phyloP scores from a whole-genome alignment of 2,113 vertebrate genomes.

The Azemiops feae region DNA sequence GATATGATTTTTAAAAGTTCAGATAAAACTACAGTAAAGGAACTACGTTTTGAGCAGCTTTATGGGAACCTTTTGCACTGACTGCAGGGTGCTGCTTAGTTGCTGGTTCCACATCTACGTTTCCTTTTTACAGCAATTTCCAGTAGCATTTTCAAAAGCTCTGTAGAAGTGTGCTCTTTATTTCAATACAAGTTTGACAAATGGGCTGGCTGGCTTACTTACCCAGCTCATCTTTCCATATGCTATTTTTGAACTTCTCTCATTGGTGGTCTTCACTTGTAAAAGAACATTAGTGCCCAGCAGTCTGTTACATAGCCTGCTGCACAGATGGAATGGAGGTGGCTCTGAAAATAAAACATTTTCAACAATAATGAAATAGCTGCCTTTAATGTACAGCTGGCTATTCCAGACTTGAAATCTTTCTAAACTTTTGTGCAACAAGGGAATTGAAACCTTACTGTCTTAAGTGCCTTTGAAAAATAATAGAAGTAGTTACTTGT shows the following conservation, averaged over 20 bases:
- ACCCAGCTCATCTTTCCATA: conserved; percentile 16
- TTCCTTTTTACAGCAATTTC: neutral
- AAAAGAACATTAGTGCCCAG: neutral
- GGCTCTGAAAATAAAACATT: neutral
- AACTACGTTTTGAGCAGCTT: neutral
- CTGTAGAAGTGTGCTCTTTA: neutral
- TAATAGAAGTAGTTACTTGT: neutral
- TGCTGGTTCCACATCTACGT: neutral
- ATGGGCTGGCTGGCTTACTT: neutral
- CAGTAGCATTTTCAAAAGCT: neutral
- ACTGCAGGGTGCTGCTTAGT: neutral
- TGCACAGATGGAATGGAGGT: neutral
- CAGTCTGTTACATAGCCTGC: neutral
- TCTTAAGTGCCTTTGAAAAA: neutral
- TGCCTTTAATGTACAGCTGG: neutral
- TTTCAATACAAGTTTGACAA: neutral
- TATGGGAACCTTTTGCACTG: neutral
- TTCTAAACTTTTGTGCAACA: neutral
- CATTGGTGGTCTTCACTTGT: conserved; percentile 14
- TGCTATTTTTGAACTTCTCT: conserved; percentile 25
- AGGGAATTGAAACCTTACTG: neutral
- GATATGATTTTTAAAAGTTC: neutral
- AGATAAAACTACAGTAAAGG: neutral
- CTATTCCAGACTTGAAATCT: neutral
- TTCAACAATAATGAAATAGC: neutral